Percentiles rank a stretch among this genome's conserved stretches.
Conservation (phyloP, 2,113 vertebrate genomes). For the Saguinus imperator region DNA sequence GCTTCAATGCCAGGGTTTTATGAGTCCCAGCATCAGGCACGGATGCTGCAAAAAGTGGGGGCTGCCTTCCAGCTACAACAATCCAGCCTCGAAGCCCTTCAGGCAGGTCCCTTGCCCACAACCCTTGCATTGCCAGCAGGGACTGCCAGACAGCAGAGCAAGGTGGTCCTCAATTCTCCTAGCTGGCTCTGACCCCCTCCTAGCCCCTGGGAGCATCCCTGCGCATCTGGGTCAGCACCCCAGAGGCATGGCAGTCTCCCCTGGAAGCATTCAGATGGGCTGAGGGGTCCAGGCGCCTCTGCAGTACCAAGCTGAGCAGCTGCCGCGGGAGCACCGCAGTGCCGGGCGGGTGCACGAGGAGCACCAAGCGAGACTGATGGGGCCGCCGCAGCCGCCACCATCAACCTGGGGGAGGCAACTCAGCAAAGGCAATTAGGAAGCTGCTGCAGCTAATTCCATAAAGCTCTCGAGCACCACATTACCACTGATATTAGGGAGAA, state of each 20-base stretch:
- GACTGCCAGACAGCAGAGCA: neutral
- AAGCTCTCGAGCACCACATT: slow-evolving; percentile 4
- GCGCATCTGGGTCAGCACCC: neutral
- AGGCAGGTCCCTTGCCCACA: neutral
- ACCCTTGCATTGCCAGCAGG: slow-evolving; percentile 7
- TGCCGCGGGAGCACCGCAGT: slow-evolving; percentile 47
- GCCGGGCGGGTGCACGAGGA: slow-evolving; percentile 63
- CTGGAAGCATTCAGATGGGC: neutral
- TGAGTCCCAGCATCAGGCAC: neutral
- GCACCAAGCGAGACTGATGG: slow-evolving; percentile 79
- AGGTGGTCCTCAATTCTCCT: neutral
- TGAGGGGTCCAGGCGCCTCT: neutral
- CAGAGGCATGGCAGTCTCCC: neutral
- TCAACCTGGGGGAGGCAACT: slow-evolving; percentile 72
- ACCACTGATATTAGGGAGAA: slow-evolving; percentile 43
- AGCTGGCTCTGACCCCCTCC: neutral
- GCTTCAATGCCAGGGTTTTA: neutral
- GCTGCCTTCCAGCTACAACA: neutral
- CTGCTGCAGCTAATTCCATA: slow-evolving; percentile 70
- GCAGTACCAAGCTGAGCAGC: slow-evolving; percentile 29
- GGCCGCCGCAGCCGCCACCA: slow-evolving; percentile 53
- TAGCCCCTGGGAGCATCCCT: neutral
- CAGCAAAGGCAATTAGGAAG: slow-evolving; percentile 72
- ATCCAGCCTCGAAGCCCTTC: neutral
- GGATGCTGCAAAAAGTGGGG: neutral